Percentiles rank a stretch among this genome's conserved stretches.
Evolutionary conservation across 1,140 invertebrate genomes (phyloP).

Genomic region (Nephila pilipes): DNA sequence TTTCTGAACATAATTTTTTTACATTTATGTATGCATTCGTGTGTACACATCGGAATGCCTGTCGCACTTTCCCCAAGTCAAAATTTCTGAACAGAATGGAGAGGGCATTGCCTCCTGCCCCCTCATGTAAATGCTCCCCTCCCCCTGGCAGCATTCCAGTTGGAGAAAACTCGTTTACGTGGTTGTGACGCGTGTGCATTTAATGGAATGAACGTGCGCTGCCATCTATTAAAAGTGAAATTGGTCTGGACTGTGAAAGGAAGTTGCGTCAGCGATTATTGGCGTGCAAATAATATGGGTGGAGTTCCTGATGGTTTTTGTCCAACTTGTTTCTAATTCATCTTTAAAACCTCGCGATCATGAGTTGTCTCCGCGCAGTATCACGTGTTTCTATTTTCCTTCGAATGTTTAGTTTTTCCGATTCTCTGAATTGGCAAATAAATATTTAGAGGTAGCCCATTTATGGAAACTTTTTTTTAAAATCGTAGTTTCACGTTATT

Average conservation of each 20-base stretch:
- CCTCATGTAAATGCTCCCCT: neutral
- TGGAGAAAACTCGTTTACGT: neutral
- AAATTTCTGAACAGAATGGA: neutral
- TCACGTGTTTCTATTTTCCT: too few species aligned
- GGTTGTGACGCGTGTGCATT: neutral
- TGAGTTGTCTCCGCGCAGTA: too few species aligned
- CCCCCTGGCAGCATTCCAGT: conserved; percentile 11
- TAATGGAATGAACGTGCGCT: neutral
- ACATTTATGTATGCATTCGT: neutral
- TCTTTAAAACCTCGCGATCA: too few species aligned
- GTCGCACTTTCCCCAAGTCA: neutral
- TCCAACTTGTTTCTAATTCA: too few species aligned
- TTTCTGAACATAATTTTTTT: neutral
- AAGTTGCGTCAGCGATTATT: too few species aligned
- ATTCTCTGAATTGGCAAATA: too few species aligned
- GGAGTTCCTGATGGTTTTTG: neutral
- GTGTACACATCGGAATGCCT: neutral
- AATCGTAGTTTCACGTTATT: too few species aligned
- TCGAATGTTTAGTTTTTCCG: too few species aligned
- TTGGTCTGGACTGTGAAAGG: too few species aligned
- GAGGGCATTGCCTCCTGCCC: conserved; percentile 14
- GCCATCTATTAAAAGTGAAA: neutral
- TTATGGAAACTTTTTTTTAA: too few species aligned
- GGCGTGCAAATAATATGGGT: neutral
- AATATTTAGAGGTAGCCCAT: too few species aligned